A percentile compares a stretch with the other conserved stretches of the same genome.
Evolutionary conservation across 2,113 vertebrate species (phyloP).

Genomic region (Trematomus loennbergii): DNA sequence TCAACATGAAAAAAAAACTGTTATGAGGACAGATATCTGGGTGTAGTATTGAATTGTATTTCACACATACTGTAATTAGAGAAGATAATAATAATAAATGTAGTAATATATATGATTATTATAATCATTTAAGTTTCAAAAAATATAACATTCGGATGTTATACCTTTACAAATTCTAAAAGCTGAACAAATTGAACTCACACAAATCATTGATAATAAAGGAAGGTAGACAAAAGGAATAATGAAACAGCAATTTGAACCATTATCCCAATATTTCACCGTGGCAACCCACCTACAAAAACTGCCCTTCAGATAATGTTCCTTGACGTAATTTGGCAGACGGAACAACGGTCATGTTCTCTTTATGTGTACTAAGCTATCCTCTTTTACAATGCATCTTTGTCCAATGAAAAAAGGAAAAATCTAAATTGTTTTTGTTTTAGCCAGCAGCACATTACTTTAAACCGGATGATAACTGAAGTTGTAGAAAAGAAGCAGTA

Average conservation of each 20-base stretch:
- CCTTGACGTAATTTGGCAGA: neutral
- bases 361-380: conserved; percentile 10
- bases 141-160: conserved; percentile 20
- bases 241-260: conserved; percentile 21
- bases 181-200: conserved; percentile 16
- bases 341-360: neutral
- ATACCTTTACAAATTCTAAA: conserved; percentile 7
- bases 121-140: conserved; percentile 10
- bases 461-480: neutral
- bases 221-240: neutral
- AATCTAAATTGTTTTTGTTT: neutral
- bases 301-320: conserved; percentile 9
- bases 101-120: neutral
- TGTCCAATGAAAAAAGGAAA: neutral
- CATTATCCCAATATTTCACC: conserved; percentile 2
- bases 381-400: neutral
- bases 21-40: too few species aligned
- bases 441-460: neutral
- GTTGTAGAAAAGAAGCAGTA: conserved; percentile 5
- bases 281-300: neutral
- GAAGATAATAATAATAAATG: neutral
- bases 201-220: conserved; percentile 10
- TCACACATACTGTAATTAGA: too few species aligned
- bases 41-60: neutral
- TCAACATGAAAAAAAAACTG: neutral